phyloP scores from a whole-genome alignment of 1,140 invertebrate species.

The Cyrtorhinus lividipennis region DNA sequence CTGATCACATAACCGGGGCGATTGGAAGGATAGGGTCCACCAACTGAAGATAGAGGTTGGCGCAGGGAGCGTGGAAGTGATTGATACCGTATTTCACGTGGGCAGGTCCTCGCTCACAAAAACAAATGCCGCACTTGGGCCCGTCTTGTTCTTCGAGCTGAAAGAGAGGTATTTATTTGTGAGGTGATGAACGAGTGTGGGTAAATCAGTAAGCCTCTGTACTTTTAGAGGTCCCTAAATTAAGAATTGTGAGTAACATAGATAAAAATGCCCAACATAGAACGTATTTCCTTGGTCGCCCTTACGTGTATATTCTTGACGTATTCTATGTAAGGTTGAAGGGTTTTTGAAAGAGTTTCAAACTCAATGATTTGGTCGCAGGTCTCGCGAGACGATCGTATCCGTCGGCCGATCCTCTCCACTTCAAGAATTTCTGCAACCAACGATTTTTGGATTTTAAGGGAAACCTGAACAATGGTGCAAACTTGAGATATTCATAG shows the following conservation, averaged over 20 bases:
- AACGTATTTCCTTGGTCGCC: too few relatives aligned
- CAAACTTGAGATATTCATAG: too few relatives aligned
- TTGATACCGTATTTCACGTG: constrained; percentile 21
- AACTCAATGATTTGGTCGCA: background rate
- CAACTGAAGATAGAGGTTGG: constrained; percentile 21
- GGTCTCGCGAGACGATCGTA: background rate
- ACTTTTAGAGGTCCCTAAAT: too few relatives aligned
- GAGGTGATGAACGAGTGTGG: constrained; percentile 1
- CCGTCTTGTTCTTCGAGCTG: constrained; percentile 19
- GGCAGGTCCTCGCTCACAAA: constrained; percentile 8
- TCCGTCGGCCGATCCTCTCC: background rate
- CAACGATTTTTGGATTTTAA: too few relatives aligned
- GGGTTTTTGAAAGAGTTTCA: background rate
- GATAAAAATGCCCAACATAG: too few relatives aligned
- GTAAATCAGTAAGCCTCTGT: too few relatives aligned
- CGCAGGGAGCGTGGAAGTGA: constrained; percentile 22
- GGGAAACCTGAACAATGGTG: too few relatives aligned
- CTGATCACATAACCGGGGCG: constrained; percentile 15
- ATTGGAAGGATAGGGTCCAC: constrained; percentile 16
- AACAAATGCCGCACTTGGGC: constrained; percentile 20
- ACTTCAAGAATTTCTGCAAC: constrained; percentile 19
- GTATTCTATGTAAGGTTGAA: constrained; percentile 9
- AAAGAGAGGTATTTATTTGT: constrained; percentile 16
- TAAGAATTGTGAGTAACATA: too few relatives aligned
- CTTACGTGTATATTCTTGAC: constrained; percentile 15